These are phyloP conservation scores for Anser cygnoides DNA, from an alignment of 2,113 vertebrate species.

Conservation along the genomic window DNA sequence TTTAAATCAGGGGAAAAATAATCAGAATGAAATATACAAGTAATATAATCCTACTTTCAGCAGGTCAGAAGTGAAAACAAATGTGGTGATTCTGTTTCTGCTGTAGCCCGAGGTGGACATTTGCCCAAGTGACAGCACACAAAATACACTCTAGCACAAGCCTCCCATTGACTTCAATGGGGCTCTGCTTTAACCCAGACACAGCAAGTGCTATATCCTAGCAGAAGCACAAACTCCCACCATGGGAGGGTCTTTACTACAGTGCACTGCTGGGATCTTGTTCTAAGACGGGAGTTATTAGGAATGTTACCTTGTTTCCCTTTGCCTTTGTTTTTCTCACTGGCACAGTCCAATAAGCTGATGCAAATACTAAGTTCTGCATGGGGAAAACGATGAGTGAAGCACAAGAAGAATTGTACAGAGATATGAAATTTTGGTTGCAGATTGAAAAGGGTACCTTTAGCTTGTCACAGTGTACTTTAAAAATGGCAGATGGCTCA, in stretches of 20 bases:
- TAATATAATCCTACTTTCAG: constrained; percentile 59
- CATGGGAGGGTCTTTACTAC: background rate
- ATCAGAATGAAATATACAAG: constrained; percentile 61
- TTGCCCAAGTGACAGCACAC: constrained; percentile 11
- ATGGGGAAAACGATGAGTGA: background rate
- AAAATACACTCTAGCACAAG: constrained; percentile 33
- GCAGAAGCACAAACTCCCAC: background rate
- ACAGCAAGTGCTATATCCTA: background rate
- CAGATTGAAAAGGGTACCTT: background rate
- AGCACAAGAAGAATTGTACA: background rate
- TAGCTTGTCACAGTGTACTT: background rate
- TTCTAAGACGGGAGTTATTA: background rate
- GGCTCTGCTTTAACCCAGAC: constrained; percentile 30
- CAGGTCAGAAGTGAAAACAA: constrained; percentile 55
- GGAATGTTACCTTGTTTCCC: background rate
- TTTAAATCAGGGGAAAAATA: constrained; percentile 24
- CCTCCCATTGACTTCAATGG: background rate
- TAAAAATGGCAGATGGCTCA: background rate
- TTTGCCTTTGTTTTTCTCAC: background rate
- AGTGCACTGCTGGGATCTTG: background rate
- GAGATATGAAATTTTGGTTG: background rate
- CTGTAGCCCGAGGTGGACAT: constrained; percentile 23
- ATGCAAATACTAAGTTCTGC: background rate
- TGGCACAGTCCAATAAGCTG: background rate
- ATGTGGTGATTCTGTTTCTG: constrained; percentile 41